These are phyloP conservation scores for Drosophila melanica DNA, from an alignment of 1,140 invertebrate species.

Conservation along the genomic window DNA sequence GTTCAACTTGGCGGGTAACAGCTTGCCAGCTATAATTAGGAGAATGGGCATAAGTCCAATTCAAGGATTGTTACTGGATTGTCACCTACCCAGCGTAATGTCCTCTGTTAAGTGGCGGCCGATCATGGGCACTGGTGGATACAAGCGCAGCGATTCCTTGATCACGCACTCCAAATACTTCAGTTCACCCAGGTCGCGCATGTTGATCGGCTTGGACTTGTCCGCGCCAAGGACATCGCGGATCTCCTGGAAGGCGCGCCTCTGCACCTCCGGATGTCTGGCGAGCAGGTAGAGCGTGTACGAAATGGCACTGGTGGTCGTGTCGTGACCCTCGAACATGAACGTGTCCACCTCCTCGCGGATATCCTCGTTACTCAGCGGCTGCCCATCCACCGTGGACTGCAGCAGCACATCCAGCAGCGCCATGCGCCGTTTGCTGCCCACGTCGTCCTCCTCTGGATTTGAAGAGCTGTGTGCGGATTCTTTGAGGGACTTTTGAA, in stretches of 20 bases:
- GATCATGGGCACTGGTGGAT: constrained; percentile 89
- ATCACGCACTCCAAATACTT: constrained; percentile 86
- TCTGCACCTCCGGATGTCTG: constrained; percentile 86
- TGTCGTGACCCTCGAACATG: constrained; percentile 92
- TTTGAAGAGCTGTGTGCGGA: neutral
- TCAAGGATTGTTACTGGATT: neutral
- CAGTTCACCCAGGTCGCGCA: constrained; percentile 64
- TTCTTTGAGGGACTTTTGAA: constrained; percentile 57
- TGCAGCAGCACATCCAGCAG: constrained; percentile 91
- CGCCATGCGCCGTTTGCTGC: constrained; percentile 87
- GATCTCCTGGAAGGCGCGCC: constrained; percentile 86
- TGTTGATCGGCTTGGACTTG: constrained; percentile 48
- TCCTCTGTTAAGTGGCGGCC: constrained; percentile 86
- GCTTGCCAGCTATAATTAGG: constrained; percentile 59
- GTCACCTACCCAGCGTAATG: constrained; percentile 65
- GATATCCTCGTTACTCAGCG: constrained; percentile 88
- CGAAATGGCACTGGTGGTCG: constrained; percentile 86
- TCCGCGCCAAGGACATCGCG: constrained; percentile 85
- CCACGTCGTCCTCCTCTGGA: constrained; percentile 62
- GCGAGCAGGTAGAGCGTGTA: constrained; percentile 86
- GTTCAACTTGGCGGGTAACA: constrained; percentile 82
- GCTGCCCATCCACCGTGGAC: constrained; percentile 85
- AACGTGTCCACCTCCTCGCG: constrained; percentile 91
- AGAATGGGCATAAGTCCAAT: neutral
- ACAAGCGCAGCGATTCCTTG: constrained; percentile 87